Evolutionary conservation across 2,797 vertebrate genomes (phyloP).

Genomic region (Strix occidentalis): DNA sequence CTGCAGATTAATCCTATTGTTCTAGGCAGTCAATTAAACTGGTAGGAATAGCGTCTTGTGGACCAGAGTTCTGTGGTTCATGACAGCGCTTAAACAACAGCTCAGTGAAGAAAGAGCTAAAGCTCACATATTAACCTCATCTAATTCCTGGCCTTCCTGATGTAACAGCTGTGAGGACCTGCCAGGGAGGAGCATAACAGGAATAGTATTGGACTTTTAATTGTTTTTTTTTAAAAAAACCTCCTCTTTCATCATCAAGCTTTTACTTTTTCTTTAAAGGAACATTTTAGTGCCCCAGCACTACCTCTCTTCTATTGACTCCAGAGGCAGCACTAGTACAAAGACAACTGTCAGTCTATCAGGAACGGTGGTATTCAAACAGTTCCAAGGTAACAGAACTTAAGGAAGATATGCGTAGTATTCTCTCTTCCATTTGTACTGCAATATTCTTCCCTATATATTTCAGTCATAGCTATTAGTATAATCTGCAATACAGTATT

Average conservation of each 20-base stretch:
- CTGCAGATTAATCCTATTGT: not conserved
- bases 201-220: not conserved
- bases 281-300: not conserved
- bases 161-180: not conserved
- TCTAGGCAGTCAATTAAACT: not conserved
- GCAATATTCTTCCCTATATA: not conserved
- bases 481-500: not conserved
- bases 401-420: not conserved
- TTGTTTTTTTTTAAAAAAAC: not conserved
- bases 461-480: not conserved
- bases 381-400: not conserved
- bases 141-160: not conserved
- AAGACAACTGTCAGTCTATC: not conserved
- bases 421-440: not conserved
- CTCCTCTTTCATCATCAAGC: not conserved
- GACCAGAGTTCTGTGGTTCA: not conserved
- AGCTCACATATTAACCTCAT: not conserved
- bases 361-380: not conserved
- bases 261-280: not conserved
- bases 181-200: not conserved
- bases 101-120: not conserved
- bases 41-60: not conserved
- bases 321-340: not conserved
- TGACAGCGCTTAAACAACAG: fast-evolving
- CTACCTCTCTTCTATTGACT: not conserved